These are phyloP conservation scores for Odontamblyopus rebecca DNA, from an alignment of 2,797 vertebrate species.

Conservation along the genomic window DNA sequence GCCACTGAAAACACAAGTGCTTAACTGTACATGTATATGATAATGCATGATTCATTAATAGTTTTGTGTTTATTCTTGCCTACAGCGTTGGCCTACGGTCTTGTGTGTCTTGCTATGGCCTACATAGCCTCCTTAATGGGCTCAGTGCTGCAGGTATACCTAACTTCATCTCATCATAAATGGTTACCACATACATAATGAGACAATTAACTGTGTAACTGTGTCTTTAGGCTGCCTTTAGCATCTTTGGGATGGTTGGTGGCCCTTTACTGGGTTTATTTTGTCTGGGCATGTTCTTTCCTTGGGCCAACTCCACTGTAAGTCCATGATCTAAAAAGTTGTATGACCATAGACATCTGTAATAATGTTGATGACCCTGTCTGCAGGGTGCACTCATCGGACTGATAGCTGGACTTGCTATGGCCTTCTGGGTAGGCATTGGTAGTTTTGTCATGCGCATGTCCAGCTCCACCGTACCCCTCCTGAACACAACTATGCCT, in stretches of 20 bases:
- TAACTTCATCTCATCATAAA: neutral
- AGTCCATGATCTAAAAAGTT: constrained; percentile 49
- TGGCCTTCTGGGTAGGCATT: constrained; percentile 97
- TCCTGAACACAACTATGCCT: constrained; percentile 51
- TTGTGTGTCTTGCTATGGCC: constrained; percentile 92
- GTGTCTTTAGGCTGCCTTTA: constrained; percentile 86
- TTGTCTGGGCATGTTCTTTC: constrained; percentile 92
- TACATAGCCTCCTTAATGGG: constrained; percentile 90
- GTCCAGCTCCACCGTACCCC: accelerated
- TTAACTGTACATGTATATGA: neutral
- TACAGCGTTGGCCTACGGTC: constrained; percentile 84
- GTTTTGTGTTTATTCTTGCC: constrained; percentile 4
- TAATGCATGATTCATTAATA: neutral
- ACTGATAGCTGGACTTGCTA: constrained; percentile 81
- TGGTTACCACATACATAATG: neutral
- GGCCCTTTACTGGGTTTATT: constrained; percentile 91
- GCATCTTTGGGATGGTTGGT: constrained; percentile 97
- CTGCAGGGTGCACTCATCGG: constrained; percentile 86
- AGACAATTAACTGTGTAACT: neutral
- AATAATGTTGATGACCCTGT: neutral
- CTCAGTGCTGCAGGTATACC: constrained; percentile 86
- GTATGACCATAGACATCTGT: neutral
- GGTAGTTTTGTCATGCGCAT: constrained; percentile 78
- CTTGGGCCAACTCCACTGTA: constrained; percentile 88
- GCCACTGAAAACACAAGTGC: neutral